Evolutionary conservation across 2,888 invertebrate genomes (phyloP).

Genomic region (Caenorhabditis sp.): DNA sequence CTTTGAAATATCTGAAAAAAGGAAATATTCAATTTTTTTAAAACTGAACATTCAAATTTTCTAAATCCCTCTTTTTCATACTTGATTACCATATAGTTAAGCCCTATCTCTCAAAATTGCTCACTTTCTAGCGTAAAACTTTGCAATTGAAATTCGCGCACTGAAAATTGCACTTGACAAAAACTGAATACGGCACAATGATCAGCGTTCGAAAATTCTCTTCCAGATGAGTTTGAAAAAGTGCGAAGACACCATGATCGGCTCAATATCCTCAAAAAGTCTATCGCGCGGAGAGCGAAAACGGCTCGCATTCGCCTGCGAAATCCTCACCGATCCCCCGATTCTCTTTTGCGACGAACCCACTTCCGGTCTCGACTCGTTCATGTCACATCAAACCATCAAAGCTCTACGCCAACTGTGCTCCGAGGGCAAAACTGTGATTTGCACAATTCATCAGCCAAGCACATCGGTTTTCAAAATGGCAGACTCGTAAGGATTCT

Average conservation of each 20-base stretch:
- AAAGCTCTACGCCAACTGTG: slow-evolving; percentile 72
- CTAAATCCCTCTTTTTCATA: too few relatives aligned
- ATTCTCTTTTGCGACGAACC: slow-evolving; percentile 59
- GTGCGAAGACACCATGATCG: slow-evolving; percentile 42
- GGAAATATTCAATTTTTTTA: too few relatives aligned
- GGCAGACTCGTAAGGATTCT: slow-evolving; percentile 78
- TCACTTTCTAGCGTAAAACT: too few relatives aligned
- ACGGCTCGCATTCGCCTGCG: slow-evolving; percentile 90
- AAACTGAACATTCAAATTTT: too few relatives aligned
- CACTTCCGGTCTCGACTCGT: slow-evolving; percentile 53
- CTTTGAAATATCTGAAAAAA: too few relatives aligned
- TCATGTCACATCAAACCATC: slow-evolving; percentile 53
- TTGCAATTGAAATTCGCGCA: too few relatives aligned
- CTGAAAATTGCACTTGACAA: too few relatives aligned
- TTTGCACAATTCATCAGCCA: slow-evolving; percentile 92
- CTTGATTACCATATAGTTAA: too few relatives aligned
- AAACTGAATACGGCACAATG: too few relatives aligned
- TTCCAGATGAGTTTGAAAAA: slow-evolving; percentile 44
- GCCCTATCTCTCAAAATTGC: too few relatives aligned
- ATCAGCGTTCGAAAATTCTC: too few relatives aligned
- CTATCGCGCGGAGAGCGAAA: slow-evolving; percentile 96
- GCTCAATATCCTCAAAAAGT: slow-evolving; percentile 77
- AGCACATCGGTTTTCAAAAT: slow-evolving; percentile 86
- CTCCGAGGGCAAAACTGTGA: slow-evolving; percentile 83
- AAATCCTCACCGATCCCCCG: slow-evolving; percentile 72